Conservation (phyloP, 2,888 invertebrate species). For the Drosophila falleni region DNA sequence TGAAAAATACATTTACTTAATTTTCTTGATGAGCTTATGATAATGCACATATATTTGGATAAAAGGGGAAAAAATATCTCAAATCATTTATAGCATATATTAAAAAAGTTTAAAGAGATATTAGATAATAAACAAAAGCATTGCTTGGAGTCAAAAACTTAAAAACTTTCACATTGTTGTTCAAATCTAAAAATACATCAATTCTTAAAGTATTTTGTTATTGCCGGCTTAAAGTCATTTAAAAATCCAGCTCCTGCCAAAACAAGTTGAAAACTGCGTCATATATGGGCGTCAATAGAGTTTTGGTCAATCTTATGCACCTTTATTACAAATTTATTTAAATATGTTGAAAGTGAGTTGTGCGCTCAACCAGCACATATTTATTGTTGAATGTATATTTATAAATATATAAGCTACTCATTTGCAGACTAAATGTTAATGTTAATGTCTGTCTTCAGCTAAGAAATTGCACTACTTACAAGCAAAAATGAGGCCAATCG, state of each 20-base stretch:
- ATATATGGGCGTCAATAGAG: slow-evolving; percentile 1
- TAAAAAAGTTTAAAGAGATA: too few species aligned
- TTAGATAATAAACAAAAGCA: too few species aligned
- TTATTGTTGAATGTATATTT: slow-evolving; percentile 44
- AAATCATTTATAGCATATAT: too few species aligned
- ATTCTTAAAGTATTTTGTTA: background rate
- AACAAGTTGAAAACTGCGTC: background rate
- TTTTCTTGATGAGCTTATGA: too few species aligned
- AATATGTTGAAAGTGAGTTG: background rate
- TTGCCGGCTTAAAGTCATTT: background rate
- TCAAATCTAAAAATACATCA: background rate
- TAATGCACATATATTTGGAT: too few species aligned
- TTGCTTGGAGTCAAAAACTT: too few species aligned
- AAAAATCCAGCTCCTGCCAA: background rate
- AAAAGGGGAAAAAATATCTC: too few species aligned
- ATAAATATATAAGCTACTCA: slow-evolving; percentile 25
- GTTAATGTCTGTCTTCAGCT: slow-evolving; percentile 41
- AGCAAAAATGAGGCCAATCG: background rate
- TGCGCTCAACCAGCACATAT: background rate
- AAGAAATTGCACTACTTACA: slow-evolving; percentile 42
- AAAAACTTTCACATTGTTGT: background rate
- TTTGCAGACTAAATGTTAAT: slow-evolving; percentile 37
- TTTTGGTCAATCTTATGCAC: background rate
- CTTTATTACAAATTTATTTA: slow-evolving; percentile 32
- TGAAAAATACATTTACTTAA: too few species aligned